These are phyloP conservation scores for Coregonus clupeaformis DNA, from an alignment of 2,113 vertebrate genomes.

Conservation along the genomic window DNA sequence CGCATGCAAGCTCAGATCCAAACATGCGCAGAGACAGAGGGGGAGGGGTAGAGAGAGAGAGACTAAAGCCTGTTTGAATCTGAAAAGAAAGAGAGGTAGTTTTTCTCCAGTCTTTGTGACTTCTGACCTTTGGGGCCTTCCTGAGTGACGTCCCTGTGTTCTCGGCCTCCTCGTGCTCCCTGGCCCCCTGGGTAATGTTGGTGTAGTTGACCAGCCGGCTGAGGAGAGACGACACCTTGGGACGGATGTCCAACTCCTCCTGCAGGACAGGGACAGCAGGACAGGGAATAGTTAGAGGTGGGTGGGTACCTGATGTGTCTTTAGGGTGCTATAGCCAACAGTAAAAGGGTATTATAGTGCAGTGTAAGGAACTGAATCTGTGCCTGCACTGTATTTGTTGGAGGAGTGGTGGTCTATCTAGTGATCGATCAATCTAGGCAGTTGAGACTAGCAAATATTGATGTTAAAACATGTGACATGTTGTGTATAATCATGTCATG, in stretches of 20 bases:
- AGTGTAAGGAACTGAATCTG: too few relatives aligned
- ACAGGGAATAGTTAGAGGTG: neutral
- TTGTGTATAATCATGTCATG: too few relatives aligned
- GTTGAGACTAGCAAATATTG: too few relatives aligned
- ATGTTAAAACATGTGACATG: too few relatives aligned
- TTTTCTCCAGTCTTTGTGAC: neutral
- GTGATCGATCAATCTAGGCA: too few relatives aligned
- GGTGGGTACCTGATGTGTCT: neutral
- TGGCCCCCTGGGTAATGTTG: constrained; percentile 93
- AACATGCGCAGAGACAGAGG: neutral
- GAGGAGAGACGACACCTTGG: constrained; percentile 95
- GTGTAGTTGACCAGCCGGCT: constrained; percentile 97
- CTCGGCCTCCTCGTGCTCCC: constrained; percentile 96
- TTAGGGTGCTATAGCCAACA: too few relatives aligned
- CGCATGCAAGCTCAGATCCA: neutral
- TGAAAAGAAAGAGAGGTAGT: too few relatives aligned
- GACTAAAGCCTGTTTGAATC: neutral
- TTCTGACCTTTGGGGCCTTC: constrained; percentile 87
- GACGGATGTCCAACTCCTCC: constrained; percentile 97
- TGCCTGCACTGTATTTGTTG: too few relatives aligned
- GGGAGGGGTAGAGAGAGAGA: neutral
- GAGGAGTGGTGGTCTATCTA: too few relatives aligned
- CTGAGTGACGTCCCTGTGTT: constrained; percentile 76
- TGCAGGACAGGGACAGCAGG: constrained; percentile 49
- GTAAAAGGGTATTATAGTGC: too few relatives aligned